Base-by-base conservation (phyloP, 2,888 invertebrate genomes). In the Apamea sordens region DNA sequence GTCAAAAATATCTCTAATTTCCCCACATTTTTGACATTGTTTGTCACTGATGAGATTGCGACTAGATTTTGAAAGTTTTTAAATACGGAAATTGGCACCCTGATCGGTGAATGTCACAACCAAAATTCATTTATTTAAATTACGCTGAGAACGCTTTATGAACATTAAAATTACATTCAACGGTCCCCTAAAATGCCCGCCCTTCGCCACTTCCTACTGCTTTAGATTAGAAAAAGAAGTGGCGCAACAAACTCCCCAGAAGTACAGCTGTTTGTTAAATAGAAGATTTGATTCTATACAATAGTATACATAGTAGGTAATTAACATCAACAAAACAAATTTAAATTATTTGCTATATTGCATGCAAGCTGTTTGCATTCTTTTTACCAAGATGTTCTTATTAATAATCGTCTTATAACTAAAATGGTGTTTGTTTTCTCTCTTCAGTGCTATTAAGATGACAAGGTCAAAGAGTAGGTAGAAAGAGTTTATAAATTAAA, bases 391-490 rank as follows among this genome's bases (percentile, higher is more conserved):
- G 32, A 15, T 24, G 5, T 2, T 50, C 36, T 11, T n/a, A 56
- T n/a, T n/a, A 56, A 70, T 59, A 28, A 56, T 28, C 0, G 3
- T 68, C 6, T 61, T 18, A 0, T 36, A 8, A 50, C 10, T 36
- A 6, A n/a, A 67, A 59, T 28, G 0, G 1, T 59, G 24, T 56
- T 28, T 24, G 24, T 28, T 8, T 44, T 56, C 44, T 53, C 63
- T 18, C 71, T 36, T 56, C 80, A 80, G 28, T 71, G 63, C 24
- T 24, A 80, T 50, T n/a, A 21, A 24, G 18, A 24, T 44, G 3
- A 56, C 63, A 79, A 79, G 72, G 80, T 71, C 79, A 80, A 80
- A 10, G 18, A 56, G 1, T 36, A 47, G 80, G n/a, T 36, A 32
- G 56, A 65, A 79, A 79, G 56, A 56, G 21, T 56, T 47, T 18